Evolutionary conservation across 1,140 invertebrate genomes (phyloP).

Genomic region (Matsumurasca onukii): DNA sequence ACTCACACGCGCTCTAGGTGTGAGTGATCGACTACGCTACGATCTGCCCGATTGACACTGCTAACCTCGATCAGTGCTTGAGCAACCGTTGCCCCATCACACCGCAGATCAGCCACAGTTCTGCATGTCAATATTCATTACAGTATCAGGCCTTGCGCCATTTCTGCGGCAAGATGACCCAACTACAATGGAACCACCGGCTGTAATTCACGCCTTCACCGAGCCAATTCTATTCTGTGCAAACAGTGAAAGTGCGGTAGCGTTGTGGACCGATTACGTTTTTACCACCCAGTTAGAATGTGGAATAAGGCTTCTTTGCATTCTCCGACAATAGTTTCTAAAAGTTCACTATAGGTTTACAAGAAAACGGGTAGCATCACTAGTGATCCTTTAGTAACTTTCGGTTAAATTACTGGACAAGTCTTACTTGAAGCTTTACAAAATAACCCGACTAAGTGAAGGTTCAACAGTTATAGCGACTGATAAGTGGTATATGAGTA

Average conservation of each 20-base stretch:
- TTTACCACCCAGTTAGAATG: background rate
- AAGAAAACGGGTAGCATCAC: no score
- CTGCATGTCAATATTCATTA: constrained; percentile 22
- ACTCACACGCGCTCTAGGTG: background rate
- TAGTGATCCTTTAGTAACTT: no score
- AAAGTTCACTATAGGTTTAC: no score
- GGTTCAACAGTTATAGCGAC: no score
- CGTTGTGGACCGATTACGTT: background rate
- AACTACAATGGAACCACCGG: constrained; percentile 4
- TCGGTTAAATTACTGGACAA: no score
- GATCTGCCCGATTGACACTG: background rate
- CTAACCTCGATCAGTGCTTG: background rate
- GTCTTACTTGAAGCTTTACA: no score
- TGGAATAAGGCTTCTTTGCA: no score
- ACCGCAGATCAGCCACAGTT: background rate
- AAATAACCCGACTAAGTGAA: no score
- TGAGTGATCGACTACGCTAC: background rate
- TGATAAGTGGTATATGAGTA: no score
- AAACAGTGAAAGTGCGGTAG: constrained; percentile 6
- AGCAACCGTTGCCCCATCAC: background rate
- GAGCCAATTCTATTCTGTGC: background rate
- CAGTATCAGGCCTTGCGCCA: background rate
- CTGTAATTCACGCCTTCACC: constrained; percentile 16
- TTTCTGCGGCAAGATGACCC: background rate
- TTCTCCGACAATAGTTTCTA: no score